Evolutionary conservation across 2,113 vertebrate genomes (phyloP).

Genomic region (Egretta garzetta): DNA sequence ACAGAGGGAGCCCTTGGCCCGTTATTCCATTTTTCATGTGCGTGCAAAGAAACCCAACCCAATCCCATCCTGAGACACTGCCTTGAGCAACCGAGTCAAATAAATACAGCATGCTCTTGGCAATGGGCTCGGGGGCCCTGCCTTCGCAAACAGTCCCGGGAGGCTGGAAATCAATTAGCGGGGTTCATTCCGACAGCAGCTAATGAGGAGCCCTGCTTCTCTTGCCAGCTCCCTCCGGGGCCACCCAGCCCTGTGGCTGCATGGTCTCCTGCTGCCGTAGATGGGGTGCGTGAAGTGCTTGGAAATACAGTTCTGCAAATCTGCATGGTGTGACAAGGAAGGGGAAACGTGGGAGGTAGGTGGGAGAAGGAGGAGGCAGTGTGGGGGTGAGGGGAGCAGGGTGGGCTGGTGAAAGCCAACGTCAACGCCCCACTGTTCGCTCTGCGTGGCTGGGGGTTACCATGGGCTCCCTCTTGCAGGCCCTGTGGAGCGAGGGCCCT

Average conservation of each 20-base stretch:
- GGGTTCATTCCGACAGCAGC: background rate
- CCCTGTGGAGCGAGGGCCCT: background rate
- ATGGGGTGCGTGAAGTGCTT: background rate
- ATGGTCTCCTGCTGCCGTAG: background rate
- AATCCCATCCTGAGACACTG: background rate
- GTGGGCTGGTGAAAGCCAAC: background rate
- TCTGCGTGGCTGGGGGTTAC: no score
- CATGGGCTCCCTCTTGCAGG: background rate
- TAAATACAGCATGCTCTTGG: background rate
- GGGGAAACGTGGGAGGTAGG: fast-evolving
- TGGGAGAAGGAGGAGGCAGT: background rate
- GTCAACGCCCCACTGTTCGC: background rate
- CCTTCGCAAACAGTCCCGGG: background rate
- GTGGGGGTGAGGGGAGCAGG: background rate
- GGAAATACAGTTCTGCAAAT: background rate
- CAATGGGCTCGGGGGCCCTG: background rate
- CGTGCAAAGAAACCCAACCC: background rate
- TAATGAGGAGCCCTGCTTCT: background rate
- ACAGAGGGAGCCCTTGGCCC: background rate
- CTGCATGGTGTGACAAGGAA: background rate
- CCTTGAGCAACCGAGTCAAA: background rate
- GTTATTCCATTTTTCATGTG: background rate
- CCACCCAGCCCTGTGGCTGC: background rate
- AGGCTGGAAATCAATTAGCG: background rate
- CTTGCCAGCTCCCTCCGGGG: background rate